Percentiles rank a stretch among this genome's conserved stretches.
Evolutionary conservation across 2,113 vertebrate species (phyloP).

Genomic region (Leptodactylus fuscus): DNA sequence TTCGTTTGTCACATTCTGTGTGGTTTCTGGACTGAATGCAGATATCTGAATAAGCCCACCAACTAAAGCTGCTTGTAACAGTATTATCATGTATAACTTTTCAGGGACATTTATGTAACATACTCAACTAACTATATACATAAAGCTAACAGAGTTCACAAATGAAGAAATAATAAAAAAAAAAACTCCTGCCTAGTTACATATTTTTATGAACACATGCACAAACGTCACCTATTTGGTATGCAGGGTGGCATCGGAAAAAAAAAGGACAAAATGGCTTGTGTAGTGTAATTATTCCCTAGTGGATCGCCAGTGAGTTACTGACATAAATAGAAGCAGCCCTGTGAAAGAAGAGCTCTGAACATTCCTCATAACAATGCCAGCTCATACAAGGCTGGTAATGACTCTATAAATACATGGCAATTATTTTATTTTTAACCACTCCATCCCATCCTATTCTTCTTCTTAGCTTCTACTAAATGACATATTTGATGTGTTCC

Average conservation of each 20-base stretch:
- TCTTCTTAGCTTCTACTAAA: slow-evolving; percentile 33
- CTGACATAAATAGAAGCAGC: slow-evolving; percentile 14
- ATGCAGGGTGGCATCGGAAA: too few relatives aligned
- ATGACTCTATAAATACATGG: slow-evolving; percentile 20
- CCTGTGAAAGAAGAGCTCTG: neutral
- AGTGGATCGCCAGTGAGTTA: neutral
- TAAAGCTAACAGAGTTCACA: neutral
- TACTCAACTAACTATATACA: too few relatives aligned
- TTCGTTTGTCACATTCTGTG: too few relatives aligned
- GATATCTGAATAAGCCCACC: too few relatives aligned
- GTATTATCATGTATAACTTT: too few relatives aligned
- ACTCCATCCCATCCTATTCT: slow-evolving; percentile 3
- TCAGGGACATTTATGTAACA: too few relatives aligned
- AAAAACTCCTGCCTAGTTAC: too few relatives aligned
- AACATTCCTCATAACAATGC: slow-evolving; percentile 15
- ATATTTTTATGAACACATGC: neutral
- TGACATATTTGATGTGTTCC: slow-evolving; percentile 28
- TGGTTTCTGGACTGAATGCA: too few relatives aligned
- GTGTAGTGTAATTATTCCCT: neutral
- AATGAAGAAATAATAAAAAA: neutral
- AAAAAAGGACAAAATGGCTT: neutral
- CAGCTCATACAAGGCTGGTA: neutral
- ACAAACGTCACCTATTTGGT: neutral
- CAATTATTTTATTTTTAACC: slow-evolving; percentile 51
- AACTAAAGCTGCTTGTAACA: too few relatives aligned